Evolutionary conservation across 2,113 vertebrate species (phyloP), one percentile per base, ranked within the genome.

Genomic region (Echinops telfairi): DNA sequence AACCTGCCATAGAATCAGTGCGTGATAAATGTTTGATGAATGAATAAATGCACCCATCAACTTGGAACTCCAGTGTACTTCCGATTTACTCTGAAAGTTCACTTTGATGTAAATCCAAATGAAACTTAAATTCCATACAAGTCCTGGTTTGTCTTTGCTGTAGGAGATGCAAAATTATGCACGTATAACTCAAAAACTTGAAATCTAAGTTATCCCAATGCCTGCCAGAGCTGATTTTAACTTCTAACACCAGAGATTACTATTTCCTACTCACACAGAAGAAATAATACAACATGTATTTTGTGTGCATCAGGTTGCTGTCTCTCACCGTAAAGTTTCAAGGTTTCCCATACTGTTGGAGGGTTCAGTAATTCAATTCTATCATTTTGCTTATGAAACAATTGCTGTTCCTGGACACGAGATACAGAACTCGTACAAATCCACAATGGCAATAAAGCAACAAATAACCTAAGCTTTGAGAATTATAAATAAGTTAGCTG

Each of bases 111-210:
- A n/a, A 76, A 75, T 60, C n/a, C 47, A 84, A 83, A 71, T 23
- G 47, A 92, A 83, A 90, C 6, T 76, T 93, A 66, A 68, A 86
- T 57, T 90, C 75, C 60, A 76, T 89, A 68, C 87, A 93, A 83
- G 62, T 38, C 27, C 29, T 33, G 78, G n/a, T 20, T 58, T n/a
- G 29, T 84, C 58, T 94, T 81, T 92, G 47, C 20, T 58, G 2
- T 86, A 20, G 78, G 70, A 73, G 10, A 89, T 66, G 78, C 0
- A 66, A 86, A 89, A 60, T n/a, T 87, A 81, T 47, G 57, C 83
- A 92, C 9, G 81, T n/a, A 27, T 17, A 80, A 38, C 86, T 93
- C 87, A 89, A 33, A 60, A 93, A 36, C 36, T 22, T 36, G 71
- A 36, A 88, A 58, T 23, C 73, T 90, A 80, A 23, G n/a, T 79